Percentiles rank a stretch among this genome's conserved stretches.
phyloP scores from a whole-genome alignment of 2,888 invertebrate species.

The Agrotis puta region DNA sequence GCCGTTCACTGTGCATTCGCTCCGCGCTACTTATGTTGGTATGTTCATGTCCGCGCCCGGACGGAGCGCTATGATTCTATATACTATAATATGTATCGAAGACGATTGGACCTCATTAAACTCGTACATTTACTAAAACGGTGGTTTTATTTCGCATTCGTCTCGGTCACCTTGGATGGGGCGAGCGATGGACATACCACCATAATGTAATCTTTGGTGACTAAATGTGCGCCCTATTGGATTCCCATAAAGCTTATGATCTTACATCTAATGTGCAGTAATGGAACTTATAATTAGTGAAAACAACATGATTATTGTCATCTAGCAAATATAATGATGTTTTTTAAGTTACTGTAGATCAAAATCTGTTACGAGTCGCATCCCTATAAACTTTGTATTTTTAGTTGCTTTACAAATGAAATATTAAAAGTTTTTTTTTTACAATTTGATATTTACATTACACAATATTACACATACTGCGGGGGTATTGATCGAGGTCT shows the following conservation, averaged over 20 bases:
- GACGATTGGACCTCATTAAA: constrained; percentile 88
- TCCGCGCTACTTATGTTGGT: constrained; percentile 83
- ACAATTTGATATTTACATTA: constrained; percentile 70
- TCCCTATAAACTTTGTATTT: constrained; percentile 73
- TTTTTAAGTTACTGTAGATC: constrained; percentile 75
- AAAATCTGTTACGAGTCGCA: constrained; percentile 74
- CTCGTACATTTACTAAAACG: constrained; percentile 83
- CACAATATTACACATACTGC: constrained; percentile 57
- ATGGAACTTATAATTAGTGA: constrained; percentile 62
- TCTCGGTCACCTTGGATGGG: constrained; percentile 70
- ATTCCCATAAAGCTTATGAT: constrained; percentile 62
- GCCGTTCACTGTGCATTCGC: constrained; percentile 65
- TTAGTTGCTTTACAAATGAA: constrained; percentile 70
- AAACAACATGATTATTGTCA: constrained; percentile 58
- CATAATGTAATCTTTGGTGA: constrained; percentile 77
- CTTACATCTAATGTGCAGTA: constrained; percentile 59
- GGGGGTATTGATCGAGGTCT: constrained; percentile 56
- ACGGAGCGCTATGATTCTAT: constrained; percentile 56
- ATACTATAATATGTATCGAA: constrained; percentile 76
- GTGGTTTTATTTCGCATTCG: constrained; percentile 86
- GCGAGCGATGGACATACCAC: constrained; percentile 87
- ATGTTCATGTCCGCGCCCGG: constrained; percentile 84
- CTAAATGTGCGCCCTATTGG: constrained; percentile 63
- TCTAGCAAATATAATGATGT: constrained; percentile 62
- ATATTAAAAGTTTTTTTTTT: constrained; percentile 69